Conservation (phyloP, 2,888 invertebrate genomes). For the Pollenia angustigena region DNA sequence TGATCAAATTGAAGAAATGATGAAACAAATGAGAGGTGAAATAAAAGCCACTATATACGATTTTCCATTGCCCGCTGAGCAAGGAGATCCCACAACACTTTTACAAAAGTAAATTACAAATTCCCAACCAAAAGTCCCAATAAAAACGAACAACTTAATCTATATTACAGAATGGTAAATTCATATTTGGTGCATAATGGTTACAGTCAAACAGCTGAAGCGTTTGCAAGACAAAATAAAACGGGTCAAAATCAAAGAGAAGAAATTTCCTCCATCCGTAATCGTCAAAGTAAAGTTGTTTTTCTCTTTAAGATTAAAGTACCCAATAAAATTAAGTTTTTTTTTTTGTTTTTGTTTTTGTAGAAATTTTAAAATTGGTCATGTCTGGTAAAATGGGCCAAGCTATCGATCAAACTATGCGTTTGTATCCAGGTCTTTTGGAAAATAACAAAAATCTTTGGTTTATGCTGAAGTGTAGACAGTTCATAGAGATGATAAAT, state of each 20-base stretch:
- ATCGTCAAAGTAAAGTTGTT: constrained; percentile 92
- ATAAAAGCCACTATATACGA: constrained; percentile 93
- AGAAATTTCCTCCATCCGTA: constrained; percentile 96
- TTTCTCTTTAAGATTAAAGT: not conserved
- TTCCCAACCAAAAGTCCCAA: not conserved
- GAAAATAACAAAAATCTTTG: constrained; percentile 95
- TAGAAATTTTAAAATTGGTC: constrained; percentile 96
- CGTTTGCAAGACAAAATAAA: constrained; percentile 91
- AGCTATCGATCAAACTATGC: constrained; percentile 95
- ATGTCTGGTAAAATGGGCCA: constrained; percentile 97
- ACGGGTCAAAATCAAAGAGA: constrained; percentile 96
- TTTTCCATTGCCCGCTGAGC: constrained; percentile 93
- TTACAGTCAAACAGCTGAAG: constrained; percentile 97
- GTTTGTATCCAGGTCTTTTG: constrained; percentile 96
- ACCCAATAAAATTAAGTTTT: constrained; percentile 36
- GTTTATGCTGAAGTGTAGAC: constrained; percentile 98
- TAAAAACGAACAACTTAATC: constrained; percentile 9
- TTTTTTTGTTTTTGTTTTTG: constrained; percentile 75
- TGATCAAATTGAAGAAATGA: constrained; percentile 97
- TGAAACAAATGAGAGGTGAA: constrained; percentile 94
- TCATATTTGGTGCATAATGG: constrained; percentile 99
- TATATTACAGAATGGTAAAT: constrained; percentile 93
- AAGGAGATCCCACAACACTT: constrained; percentile 96
- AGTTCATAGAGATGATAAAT: constrained; percentile 99
- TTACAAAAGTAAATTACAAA: constrained; percentile 90